Conservation (phyloP, 2,113 vertebrate genomes). For the Cyphomyrus plagiostoma region DNA sequence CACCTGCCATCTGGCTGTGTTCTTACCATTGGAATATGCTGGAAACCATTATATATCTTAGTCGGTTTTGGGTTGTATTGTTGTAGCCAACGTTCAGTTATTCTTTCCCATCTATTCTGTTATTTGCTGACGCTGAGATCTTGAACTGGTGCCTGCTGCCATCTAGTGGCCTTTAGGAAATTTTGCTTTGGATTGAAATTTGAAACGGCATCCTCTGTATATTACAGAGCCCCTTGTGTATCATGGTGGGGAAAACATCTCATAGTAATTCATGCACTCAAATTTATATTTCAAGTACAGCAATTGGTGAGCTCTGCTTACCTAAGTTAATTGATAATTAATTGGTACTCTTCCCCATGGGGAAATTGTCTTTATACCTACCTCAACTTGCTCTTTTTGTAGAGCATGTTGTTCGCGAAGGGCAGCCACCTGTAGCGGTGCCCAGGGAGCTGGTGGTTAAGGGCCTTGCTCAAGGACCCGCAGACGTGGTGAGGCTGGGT, state of each 20-base stretch:
- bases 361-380: too few species aligned
- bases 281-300: neutral
- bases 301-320: neutral
- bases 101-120: neutral
- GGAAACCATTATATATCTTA: slow-evolving; percentile 4
- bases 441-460: too few species aligned
- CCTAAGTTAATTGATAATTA: neutral
- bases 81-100: neutral
- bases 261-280: neutral
- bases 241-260: neutral
- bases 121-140: neutral
- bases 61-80: neutral
- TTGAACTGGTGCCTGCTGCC: neutral
- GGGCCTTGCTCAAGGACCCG: too few species aligned
- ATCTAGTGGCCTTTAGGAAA: neutral
- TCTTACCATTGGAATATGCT: neutral
- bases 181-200: neutral
- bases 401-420: too few species aligned
- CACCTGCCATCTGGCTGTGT: slow-evolving; percentile 13
- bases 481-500: too few species aligned
- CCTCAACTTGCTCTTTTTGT: too few species aligned
- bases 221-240: neutral
- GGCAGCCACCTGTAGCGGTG: too few species aligned
- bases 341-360: too few species aligned
- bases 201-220: neutral